Conservation (phyloP, 2,797 vertebrate genomes). For the Sarcoramphus papa region DNA sequence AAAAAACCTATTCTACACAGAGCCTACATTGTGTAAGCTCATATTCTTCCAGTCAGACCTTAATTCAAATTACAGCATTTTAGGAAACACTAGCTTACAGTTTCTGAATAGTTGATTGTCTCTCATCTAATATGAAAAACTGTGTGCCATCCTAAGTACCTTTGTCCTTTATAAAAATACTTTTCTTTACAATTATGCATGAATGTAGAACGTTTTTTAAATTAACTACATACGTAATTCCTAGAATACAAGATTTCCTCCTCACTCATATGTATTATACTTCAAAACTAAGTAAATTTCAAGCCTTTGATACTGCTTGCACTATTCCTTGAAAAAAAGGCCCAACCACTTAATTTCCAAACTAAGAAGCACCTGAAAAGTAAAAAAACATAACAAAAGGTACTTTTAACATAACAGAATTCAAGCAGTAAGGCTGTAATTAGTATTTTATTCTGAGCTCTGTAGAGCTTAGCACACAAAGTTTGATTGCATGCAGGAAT, state of each 20-base stretch:
- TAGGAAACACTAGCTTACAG: background rate
- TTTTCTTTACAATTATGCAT: background rate
- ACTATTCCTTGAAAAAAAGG: background rate
- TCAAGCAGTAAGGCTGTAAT: background rate
- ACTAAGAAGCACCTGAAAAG: background rate
- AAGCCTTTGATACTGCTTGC: background rate
- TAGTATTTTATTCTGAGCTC: background rate
- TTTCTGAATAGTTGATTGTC: background rate
- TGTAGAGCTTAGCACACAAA: background rate
- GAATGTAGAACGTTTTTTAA: background rate
- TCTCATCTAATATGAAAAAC: background rate
- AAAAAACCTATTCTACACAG: background rate
- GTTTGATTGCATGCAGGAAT: background rate
- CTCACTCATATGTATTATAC: background rate
- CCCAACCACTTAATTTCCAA: background rate
- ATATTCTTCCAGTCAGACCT: background rate
- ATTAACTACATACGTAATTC: background rate
- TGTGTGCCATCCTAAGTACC: background rate
- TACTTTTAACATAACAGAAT: conserved; percentile 34
- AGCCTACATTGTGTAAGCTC: background rate
- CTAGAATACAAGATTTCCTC: background rate
- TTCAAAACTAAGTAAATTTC: background rate
- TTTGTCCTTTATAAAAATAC: background rate
- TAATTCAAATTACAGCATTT: background rate
- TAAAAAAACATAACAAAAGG: background rate